Conservation (phyloP, 64 coral and sea anemone species). For the Hydrozoanthus tunicans region DNA sequence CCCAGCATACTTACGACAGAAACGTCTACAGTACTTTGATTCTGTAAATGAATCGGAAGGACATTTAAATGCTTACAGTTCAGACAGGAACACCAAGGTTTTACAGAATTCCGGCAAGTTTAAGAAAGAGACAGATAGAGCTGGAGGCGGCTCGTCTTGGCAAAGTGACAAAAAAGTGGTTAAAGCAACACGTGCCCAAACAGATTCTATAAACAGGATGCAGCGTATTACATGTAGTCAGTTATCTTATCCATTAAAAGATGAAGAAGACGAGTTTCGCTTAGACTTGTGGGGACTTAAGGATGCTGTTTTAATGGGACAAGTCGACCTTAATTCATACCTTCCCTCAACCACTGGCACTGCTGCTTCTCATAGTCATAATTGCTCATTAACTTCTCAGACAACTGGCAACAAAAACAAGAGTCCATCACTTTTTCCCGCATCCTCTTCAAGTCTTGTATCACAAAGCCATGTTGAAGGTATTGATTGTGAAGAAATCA, state of each 20-base stretch:
- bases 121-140: not conserved
- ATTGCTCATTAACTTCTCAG: not conserved
- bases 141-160: not conserved
- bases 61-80: slow-evolving; percentile 2
- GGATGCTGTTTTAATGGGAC: slow-evolving; percentile 72
- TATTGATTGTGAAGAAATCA: not conserved
- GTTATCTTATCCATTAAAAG: slow-evolving; percentile 1
- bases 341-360: not conserved
- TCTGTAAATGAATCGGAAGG: not conserved
- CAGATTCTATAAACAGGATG: not conserved
- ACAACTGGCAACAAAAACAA: not conserved
- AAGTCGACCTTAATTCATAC: slow-evolving; percentile 74
- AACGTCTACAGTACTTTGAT: slow-evolving; percentile 69
- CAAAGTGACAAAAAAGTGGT: not conserved
- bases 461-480: not conserved
- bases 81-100: slow-evolving; percentile 2
- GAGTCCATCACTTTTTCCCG: not conserved
- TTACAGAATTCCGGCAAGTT: not conserved
- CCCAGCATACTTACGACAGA: slow-evolving; percentile 53
- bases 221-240: not conserved
- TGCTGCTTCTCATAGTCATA: not conserved
- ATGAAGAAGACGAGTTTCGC: slow-evolving; percentile 76
- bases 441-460: not conserved
- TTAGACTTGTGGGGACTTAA: slow-evolving; percentile 83
- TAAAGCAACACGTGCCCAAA: not conserved